Base-by-base conservation (phyloP, 1,140 invertebrate species). In the Chionoecetes opilio region DNA sequence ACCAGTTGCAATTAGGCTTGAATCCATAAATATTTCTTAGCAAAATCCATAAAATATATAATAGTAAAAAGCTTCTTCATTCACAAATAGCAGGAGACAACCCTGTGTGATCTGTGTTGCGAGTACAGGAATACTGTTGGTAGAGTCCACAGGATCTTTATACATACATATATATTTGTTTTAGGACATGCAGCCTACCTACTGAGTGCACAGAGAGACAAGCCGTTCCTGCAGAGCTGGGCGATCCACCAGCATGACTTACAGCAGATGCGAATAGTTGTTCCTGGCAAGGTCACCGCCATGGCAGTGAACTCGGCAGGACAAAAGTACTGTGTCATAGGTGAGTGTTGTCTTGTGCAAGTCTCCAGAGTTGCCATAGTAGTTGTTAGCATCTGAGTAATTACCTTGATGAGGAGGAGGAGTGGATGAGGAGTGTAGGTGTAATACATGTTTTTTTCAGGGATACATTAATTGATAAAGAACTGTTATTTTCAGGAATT, bases 201-300 rank as follows among this genome's bases (percentile, higher is more conserved):
- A 11, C 85, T 95, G 34, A 32, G 75, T 17, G 95, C 92, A 29
- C 92, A 91, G 41, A 95, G 89, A 91, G 95, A 95, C 41, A 95
- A 95, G 31, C 95, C 95, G 41, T 91, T 95, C 53, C 82, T 95
- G n/a, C 95, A 95, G 53, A 93, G 82, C 2, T 95, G 95, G 95
- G 34, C 75, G 21, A 75, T 95, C 14, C 82, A 93, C 88, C 92
- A 38, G 21, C 82, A 95, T 86, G 95, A 95, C 31, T 37, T 93
- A 21, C 75, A 91, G 82, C 95, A 95, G 37, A 91, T 95, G 53
- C 82, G 95, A 38, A 41, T 95, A 21, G 88, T 93, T 41, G 92
- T 95, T 17, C 95, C 95, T 29, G 95, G 95, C 26, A 95, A 63
- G 63, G 92, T 93, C 2, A 86, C 46, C 93, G 82, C 82, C n/a